These are phyloP conservation scores for Shinisaurus crocodilurus DNA, from an alignment of 2,113 vertebrate species.

Conservation along the genomic window DNA sequence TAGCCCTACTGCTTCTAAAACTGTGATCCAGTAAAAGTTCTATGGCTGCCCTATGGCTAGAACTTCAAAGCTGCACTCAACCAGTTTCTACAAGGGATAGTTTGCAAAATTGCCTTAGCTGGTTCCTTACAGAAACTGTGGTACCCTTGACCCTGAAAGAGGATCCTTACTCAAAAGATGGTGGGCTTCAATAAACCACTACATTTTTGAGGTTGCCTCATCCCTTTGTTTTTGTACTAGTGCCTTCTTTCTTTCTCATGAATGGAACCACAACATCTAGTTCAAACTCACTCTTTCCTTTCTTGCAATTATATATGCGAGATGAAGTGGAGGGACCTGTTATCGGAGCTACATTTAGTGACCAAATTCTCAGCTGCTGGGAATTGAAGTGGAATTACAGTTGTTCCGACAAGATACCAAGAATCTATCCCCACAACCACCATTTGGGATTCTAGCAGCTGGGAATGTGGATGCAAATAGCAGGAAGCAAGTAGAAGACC, in stretches of 20 bases:
- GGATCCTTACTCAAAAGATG: background rate
- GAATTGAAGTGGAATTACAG: background rate
- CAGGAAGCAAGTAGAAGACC: background rate
- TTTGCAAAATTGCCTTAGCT: background rate
- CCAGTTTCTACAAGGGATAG: background rate
- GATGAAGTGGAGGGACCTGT: background rate
- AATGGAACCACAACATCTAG: background rate
- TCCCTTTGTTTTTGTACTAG: background rate
- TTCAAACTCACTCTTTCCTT: background rate
- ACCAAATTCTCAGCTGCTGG: background rate
- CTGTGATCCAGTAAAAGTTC: no score
- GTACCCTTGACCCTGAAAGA: no score
- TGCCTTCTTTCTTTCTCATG: background rate
- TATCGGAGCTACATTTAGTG: no score
- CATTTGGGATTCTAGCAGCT: background rate
- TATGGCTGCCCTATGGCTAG: no score
- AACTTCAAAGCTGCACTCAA: no score
- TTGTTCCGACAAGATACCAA: background rate
- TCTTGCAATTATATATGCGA: background rate
- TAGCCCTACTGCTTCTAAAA: background rate
- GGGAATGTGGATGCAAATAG: background rate
- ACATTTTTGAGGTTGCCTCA: no score
- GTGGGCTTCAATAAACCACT: background rate
- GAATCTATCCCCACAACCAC: accelerated
- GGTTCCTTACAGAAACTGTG: background rate